Conservation (phyloP, 2,797 vertebrate genomes). For the Hemitrygon akajei region DNA sequence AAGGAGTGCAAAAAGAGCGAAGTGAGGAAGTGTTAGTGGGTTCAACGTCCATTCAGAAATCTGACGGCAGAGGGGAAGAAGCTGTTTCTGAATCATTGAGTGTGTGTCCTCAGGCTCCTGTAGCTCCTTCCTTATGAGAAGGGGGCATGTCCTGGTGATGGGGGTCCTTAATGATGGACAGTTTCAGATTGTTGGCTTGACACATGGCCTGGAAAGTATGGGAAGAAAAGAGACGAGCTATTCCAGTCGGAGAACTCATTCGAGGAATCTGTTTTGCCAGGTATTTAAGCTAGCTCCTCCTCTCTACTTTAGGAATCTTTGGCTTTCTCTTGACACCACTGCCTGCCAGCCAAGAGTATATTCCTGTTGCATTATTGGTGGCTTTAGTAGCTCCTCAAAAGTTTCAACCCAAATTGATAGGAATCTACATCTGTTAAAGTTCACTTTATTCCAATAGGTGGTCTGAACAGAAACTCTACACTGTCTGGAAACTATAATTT, state of each 20-base stretch:
- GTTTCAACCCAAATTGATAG: slow-evolving; percentile 9
- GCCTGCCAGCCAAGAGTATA: slow-evolving; percentile 3
- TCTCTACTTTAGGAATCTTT: slow-evolving; percentile 22
- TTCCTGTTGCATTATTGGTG: slow-evolving; percentile 20
- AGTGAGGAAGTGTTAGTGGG: no score
- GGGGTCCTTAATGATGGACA: background rate
- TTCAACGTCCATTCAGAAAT: no score
- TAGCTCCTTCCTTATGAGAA: no score
- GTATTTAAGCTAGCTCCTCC: slow-evolving; percentile 26
- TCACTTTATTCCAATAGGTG: slow-evolving; percentile 13
- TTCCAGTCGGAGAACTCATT: slow-evolving; percentile 21
- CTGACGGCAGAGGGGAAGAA: no score
- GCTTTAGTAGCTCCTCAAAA: slow-evolving; percentile 25
- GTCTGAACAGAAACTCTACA: background rate
- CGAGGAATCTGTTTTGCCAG: slow-evolving; percentile 27
- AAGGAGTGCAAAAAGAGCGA: no score
- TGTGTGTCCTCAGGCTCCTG: no score
- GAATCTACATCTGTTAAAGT: slow-evolving; percentile 13
- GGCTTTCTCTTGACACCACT: background rate
- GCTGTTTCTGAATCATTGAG: no score
- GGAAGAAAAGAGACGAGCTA: background rate
- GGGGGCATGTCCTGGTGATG: no score
- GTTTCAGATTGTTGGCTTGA: slow-evolving; percentile 19
- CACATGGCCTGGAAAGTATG: background rate
- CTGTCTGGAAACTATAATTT: background rate